Conservation (phyloP, 2,888 invertebrate species). For the Napeogenes sylphis region DNA sequence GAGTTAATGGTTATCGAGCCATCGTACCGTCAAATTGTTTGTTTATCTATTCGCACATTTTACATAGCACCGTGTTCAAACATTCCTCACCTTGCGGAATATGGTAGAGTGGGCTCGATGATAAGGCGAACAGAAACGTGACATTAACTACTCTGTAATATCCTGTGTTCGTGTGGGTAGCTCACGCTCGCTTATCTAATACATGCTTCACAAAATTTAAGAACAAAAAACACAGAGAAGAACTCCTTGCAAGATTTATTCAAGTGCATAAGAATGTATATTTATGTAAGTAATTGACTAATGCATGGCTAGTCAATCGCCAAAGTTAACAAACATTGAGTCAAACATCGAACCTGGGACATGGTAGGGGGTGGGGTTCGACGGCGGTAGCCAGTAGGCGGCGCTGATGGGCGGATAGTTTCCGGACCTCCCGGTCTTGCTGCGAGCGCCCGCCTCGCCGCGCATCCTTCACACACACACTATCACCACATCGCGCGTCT, state of each 20-base stretch:
- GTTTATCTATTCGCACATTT: slow-evolving; percentile 21
- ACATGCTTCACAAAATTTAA: neutral
- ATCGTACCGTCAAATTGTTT: slow-evolving; percentile 24
- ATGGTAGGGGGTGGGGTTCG: slow-evolving; percentile 88
- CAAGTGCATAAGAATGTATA: too few relatives aligned
- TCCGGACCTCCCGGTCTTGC: slow-evolving; percentile 55
- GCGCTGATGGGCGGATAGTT: slow-evolving; percentile 89
- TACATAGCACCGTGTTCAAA: slow-evolving; percentile 14
- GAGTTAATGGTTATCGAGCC: slow-evolving; percentile 22
- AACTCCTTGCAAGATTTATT: too few relatives aligned
- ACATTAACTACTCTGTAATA: slow-evolving; percentile 10
- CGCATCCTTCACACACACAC: slow-evolving; percentile 65
- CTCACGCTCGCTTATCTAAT: slow-evolving; percentile 12
- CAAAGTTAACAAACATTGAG: too few relatives aligned
- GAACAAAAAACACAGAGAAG: too few relatives aligned
- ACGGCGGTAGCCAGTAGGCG: slow-evolving; percentile 90
- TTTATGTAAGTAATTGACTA: too few relatives aligned
- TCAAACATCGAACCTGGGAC: slow-evolving; percentile 83
- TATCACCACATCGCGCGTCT: slow-evolving; percentile 67
- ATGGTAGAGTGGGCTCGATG: slow-evolving; percentile 12
- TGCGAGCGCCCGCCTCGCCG: slow-evolving; percentile 70
- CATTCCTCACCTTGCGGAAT: slow-evolving; percentile 9
- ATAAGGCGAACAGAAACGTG: slow-evolving; percentile 27
- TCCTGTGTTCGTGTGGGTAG: slow-evolving; percentile 9
- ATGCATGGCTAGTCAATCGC: too few relatives aligned